Evolutionary conservation across 2,888 invertebrate genomes (phyloP).

Genomic region (Drosophila ochracea): DNA sequence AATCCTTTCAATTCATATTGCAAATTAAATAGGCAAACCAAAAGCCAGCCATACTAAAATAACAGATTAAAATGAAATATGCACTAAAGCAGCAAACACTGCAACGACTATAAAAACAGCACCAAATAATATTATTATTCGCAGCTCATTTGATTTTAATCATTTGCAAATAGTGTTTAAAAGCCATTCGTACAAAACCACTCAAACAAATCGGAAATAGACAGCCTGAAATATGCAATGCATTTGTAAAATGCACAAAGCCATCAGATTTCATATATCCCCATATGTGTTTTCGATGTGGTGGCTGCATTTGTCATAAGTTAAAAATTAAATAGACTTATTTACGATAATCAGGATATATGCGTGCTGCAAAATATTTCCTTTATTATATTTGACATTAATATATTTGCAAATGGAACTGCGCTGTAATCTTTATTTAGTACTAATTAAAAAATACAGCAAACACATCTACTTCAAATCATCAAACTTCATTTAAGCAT

Average conservation of each 20-base stretch:
- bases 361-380: slow-evolving; percentile 12
- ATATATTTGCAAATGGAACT: neutral
- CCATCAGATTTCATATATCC: neutral
- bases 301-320: slow-evolving; percentile 20
- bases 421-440: neutral
- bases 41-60: slow-evolving; percentile 36
- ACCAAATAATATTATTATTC: slow-evolving; percentile 53
- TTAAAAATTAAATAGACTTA: slow-evolving; percentile 36
- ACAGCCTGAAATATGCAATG: slow-evolving; percentile 48
- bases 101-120: slow-evolving; percentile 7
- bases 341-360: slow-evolving; percentile 11
- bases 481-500: neutral
- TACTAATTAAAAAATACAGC: neutral
- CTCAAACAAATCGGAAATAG: slow-evolving; percentile 10
- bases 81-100: slow-evolving; percentile 11
- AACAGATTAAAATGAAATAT: slow-evolving; percentile 40
- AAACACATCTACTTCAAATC: neutral
- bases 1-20: slow-evolving; percentile 24
- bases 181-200: slow-evolving; percentile 25
- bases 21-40: slow-evolving; percentile 39
- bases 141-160: slow-evolving; percentile 67
- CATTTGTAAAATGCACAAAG: slow-evolving; percentile 30
- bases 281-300: neutral
- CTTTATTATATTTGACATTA: neutral
- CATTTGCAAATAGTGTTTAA: slow-evolving; percentile 49